These are phyloP conservation scores for Geophilus truncorum DNA, from an alignment of 2,888 invertebrate genomes.

Conservation along the genomic window DNA sequence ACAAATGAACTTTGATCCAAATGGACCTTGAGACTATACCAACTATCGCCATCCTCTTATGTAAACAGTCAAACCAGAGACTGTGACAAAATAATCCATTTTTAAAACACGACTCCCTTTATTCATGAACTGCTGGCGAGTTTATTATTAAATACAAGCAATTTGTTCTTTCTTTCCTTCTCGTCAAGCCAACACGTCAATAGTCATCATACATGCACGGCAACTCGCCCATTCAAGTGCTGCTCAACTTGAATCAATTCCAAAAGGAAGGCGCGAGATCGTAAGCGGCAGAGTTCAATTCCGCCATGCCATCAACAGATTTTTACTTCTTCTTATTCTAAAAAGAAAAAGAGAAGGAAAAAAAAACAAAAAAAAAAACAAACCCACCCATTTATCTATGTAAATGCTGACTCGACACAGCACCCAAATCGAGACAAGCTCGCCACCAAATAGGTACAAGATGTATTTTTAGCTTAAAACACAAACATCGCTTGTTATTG, in stretches of 20 bases:
- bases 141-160: slow-evolving; percentile 18
- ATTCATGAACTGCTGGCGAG: slow-evolving; percentile 7
- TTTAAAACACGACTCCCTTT: background rate
- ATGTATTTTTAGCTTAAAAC: slow-evolving; percentile 13
- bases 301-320: slow-evolving; percentile 25
- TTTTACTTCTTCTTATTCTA: background rate
- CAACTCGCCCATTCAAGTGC: slow-evolving; percentile 27
- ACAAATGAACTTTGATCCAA: slow-evolving; percentile 9
- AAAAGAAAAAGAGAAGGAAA: background rate
- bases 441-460: background rate
- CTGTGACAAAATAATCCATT: background rate
- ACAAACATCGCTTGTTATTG: background rate
- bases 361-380: slow-evolving; percentile 1
- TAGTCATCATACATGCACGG: slow-evolving; percentile 27
- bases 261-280: slow-evolving; percentile 13
- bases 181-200: slow-evolving; percentile 17
- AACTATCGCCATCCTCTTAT: background rate
- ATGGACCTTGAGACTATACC: background rate
- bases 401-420: slow-evolving; percentile 1
- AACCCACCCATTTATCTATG: slow-evolving; percentile 16
- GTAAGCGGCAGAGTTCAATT: slow-evolving; percentile 22
- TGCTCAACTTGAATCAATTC: slow-evolving; percentile 27
- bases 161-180: slow-evolving; percentile 16
- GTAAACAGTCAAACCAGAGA: background rate
- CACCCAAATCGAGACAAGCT: background rate